Base-by-base conservation (phyloP, 2,888 invertebrate genomes). In the Trachelus stipa region DNA sequence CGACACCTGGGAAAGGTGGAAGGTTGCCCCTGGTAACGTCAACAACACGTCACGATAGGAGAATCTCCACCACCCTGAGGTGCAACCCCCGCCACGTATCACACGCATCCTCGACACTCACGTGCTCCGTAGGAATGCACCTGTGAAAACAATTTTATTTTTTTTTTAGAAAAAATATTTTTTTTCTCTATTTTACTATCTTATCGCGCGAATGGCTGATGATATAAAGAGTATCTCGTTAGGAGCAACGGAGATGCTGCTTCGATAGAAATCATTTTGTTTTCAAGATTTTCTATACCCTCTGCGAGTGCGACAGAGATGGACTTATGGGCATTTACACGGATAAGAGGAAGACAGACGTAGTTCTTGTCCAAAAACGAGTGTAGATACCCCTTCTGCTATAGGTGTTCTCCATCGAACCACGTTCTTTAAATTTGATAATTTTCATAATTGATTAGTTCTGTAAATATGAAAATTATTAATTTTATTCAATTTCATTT, bases 21-120 rank as follows among this genome's bases (percentile, higher is more conserved):
- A 83, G 75, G 91, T 91, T 89, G 82, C 56, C 90, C 91, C 85
- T 90, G 87, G 90, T 86, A 88, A 91, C 91, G 85, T 88, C 88
- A 91, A 90, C 89, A 90, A 87, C 86, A 84, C 88, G 86, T 84
- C 81, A 85, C 80, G 82, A 83, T 23, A 56, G 23, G 56, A 56
- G 23, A 56, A 56, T 23, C 23, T 56, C 56, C 56, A 56, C 56
- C 56, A 56, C 56, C 56, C 56, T 56, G 56, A 56, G 56, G 33
- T 34, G 34, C 34, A 73, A 34, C 30, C 73, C 34, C n/a, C 73
- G 31, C 15, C 35, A 76, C 73, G 73, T 34, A 15, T 76, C 73
- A 73, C 76, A 73, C 73, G 76, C 37, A n/a, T 34, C 34, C 73
- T 69, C 35, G 37, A 73, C 33, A 23, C 76, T 75, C 68, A 11